Evolutionary conservation across 1,140 invertebrate genomes (phyloP), one percentile per base, ranked within the genome.

Genomic region (Pseudachorutes palmiensis): DNA sequence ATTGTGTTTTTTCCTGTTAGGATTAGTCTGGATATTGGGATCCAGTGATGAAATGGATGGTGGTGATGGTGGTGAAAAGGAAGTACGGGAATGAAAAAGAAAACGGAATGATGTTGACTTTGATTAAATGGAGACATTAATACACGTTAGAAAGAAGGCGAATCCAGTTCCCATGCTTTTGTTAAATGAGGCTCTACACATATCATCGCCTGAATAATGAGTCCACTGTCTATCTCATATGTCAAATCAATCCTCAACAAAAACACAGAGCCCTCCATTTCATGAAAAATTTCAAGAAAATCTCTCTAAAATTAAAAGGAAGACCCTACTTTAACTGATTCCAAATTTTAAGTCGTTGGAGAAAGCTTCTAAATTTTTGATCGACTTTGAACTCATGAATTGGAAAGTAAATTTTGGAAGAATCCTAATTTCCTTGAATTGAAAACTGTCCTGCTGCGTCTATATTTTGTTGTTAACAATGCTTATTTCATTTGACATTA

Each of bases 171-270:
- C 69, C 72, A 73, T 73, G 69, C 72, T 70, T 73, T 73, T 73
- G 72, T 73, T 73, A 73, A 73, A 73, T 73, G 72, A 73, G 72
- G 51, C 72, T 69, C 72, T 73, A 55, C 69, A 73, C 69, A 73
- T 72, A 72, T 72, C 71, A 72, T 72, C 68, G 60, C 66, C 66
- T 72, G 71, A 72, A 72, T 72, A 72, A 72, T 72, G 71, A 72
- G 69, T 30, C 65, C 55, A 55, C 64, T 69, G 61, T 72, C 69
- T 70, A 70, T 70, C 69, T 70, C 71, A 70, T 70, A 66, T 72
- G 71, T 72, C 71, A 72, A 70, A 71, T 61, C 63, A 63, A 71
- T 65, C 70, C 49, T 48, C 63, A 71, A 32, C 59, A 66, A 24
- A 58, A 45, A 45, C 36, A 45, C 36, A 9, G 36, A 45, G 19